Base-by-base conservation (phyloP, 2,113 vertebrate genomes). In the Dasyprocta punctata region DNA sequence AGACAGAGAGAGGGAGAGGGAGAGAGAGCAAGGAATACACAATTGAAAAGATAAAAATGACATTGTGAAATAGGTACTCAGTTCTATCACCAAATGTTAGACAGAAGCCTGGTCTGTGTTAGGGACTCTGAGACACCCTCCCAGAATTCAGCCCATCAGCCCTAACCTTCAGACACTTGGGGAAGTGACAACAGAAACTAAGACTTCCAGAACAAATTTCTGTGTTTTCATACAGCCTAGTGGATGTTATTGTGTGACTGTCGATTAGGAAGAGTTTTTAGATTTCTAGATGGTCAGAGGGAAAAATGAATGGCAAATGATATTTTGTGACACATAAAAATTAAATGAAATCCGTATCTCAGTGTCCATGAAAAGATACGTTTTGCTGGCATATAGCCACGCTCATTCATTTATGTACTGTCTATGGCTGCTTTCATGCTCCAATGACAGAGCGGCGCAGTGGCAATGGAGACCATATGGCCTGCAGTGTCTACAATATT, bases 261-360 rank as follows among this genome's bases (percentile, higher is more conserved):
- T 13, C 47, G 49, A 63, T 28, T 77, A 28, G 52, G 28, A 93
- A 63, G 7, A 7, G 2, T n/a, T 80, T 81, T n/a, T 71, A 49
- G 49, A 54, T 85, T 87, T 73, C 92, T 94, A 80, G 86, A 75
- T 65, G 5, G 9, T 44, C 44, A n/a, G 7, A 41, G n/a, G 11
- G 63, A 26, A 47, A 38, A 20, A 71, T 65, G 56, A 92, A 88
- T 19, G 82, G 93, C 89, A 41, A 54, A 28, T 82, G 26, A n/a
- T 82, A 88, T 71, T 92, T 38, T 13, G 2, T 38, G 69, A 61
- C 30, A 49, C 11, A 56, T 61, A 33, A 95, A 92, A 97, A 90
- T 80, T 82, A 41, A 91, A 71, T 94, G 69, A 93, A 97, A 81
- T 97, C 96, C 63, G 60, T 24, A 80, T 97, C 89, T 96, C 69